Conservation (phyloP, 2,113 vertebrate species). For the Enhydra lutris region DNA sequence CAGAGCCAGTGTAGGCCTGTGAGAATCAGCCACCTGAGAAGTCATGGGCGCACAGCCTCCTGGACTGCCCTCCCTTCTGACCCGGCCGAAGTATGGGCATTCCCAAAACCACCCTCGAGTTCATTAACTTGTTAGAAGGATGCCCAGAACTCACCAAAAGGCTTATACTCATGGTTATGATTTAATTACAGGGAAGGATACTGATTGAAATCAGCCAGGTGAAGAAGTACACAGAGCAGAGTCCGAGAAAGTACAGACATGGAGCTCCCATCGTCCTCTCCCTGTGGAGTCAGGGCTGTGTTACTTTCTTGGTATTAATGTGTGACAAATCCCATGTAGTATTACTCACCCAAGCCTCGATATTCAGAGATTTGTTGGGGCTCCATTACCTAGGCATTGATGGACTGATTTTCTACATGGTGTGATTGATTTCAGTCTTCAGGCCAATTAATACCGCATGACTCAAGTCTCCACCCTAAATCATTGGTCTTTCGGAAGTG, state of each 20-base stretch:
- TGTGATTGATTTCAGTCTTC: not conserved
- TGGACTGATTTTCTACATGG: not conserved
- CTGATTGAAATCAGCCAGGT: not conserved
- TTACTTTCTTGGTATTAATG: not conserved
- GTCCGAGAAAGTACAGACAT: not conserved
- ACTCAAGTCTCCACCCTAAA: not conserved
- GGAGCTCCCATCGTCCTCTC: not conserved
- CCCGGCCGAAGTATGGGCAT: not conserved
- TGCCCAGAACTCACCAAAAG: not conserved
- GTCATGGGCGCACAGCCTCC: not conserved
- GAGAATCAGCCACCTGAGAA: not conserved
- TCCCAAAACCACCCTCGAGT: not conserved
- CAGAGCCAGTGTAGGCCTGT: not conserved
- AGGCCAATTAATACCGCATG: not conserved
- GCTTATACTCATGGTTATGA: not conserved
- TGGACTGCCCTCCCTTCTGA: not conserved
- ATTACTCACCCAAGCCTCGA: not conserved
- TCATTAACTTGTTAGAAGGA: not conserved
- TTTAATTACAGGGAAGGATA: not conserved
- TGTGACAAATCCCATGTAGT: accelerated
- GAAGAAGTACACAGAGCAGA: not conserved
- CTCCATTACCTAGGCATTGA: not conserved
- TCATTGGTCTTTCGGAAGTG: not conserved
- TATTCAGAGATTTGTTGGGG: not conserved
- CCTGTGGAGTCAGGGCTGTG: not conserved